Conservation (phyloP, 2,797 vertebrate species). For the Gadopsis bispinosus region DNA sequence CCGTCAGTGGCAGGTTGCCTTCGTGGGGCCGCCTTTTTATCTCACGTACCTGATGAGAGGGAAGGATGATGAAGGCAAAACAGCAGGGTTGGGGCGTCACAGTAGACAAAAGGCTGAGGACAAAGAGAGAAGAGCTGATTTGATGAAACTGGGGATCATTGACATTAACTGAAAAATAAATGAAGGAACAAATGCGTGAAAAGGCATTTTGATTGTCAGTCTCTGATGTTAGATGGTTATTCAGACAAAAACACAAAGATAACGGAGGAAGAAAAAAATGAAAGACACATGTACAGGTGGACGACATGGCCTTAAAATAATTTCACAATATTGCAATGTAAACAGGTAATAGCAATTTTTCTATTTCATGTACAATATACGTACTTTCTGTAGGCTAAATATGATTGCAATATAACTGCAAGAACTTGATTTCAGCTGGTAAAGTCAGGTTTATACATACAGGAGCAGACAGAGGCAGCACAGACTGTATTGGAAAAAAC, state of each 20-base stretch:
- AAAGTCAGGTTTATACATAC: no score
- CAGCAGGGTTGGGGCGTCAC: conserved; percentile 1
- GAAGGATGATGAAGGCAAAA: conserved; percentile 29
- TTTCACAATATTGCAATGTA: not conserved
- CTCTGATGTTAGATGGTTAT: not conserved
- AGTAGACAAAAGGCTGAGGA: conserved; percentile 10
- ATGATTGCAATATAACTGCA: no score
- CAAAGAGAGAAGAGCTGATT: conserved; percentile 21
- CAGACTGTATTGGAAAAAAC: not conserved
- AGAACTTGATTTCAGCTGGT: no score
- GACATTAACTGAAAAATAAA: conserved; percentile 20
- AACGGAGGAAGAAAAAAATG: not conserved
- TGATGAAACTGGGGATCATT: conserved; percentile 5
- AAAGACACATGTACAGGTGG: not conserved
- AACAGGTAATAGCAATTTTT: not conserved
- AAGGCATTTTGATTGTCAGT: conserved; percentile 10
- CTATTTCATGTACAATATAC: no score
- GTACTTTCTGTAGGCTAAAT: not conserved
- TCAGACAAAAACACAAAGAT: not conserved
- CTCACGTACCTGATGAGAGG: conserved; percentile 40
- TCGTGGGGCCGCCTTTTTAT: conserved; percentile 35
- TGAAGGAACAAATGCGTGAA: conserved; percentile 1
- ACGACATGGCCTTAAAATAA: not conserved
- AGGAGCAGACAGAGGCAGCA: no score
- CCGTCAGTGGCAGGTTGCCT: conserved; percentile 54